Base-by-base conservation (phyloP, 1,140 invertebrate species). In the Branchinecta lynchi region DNA sequence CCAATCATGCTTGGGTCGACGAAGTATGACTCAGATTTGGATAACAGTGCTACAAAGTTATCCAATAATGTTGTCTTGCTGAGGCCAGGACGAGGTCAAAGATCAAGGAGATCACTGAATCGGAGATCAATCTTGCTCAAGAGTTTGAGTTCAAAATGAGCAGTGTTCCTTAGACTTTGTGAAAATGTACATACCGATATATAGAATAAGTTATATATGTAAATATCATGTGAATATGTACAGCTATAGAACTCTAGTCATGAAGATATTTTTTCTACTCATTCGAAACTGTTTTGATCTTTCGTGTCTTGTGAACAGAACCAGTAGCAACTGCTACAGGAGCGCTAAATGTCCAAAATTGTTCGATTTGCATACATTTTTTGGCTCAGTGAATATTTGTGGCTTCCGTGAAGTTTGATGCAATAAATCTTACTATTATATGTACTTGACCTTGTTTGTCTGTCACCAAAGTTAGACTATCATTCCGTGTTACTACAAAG, bases 211-310 rank as follows among this genome's bases (percentile, higher is more conserved):
- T 60, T 15, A 15, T 12, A 60, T 12, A 60, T 60, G 51, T 60
- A 60, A 15, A 60, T 60, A 60, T 12, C 17, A 15, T 60, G 17
- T 20, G 17, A 60, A 60, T 12, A 20, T 60, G 51, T 60, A 60
- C 51, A 60, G 51, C 12, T 60, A 60, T 60, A 60, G 51, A 60
- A 60, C 12, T 60, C 51, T 60, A 60, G 51, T 60, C 51, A 60
- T 60, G 17, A 60, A 60, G 17, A 15, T 15, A 15, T 60, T 60
- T 60, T 60, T 60, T 60, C 32, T 32, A 32, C 32, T 32, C 32
- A 32, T 32, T 32, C 32, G 32, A 32, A 32, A 32, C 32, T 32
- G 32, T 32, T 32, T 32, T 32, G 32, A 32, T 32, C 32, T 32
- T 32, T 32, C 32, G 32, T 32, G 32, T 32, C 32, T 32, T 32